phyloP scores from a whole-genome alignment of 2,797 vertebrate genomes.

The Acropternis orthonyx region DNA sequence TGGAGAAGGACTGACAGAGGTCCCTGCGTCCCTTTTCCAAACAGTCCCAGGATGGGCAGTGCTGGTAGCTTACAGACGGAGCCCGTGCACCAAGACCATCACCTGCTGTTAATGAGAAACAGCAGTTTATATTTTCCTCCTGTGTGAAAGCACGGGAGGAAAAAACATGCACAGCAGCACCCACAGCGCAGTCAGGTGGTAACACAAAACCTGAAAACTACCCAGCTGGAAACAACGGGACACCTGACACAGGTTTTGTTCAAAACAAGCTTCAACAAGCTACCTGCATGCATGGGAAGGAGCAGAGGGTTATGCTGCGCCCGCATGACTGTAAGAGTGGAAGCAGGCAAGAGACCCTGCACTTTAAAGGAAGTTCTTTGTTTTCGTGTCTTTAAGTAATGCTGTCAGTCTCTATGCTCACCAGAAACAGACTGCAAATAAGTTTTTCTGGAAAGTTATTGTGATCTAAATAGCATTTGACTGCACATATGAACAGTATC shows the following conservation, averaged over 20 bases:
- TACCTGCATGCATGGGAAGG: neutral
- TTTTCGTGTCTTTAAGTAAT: neutral
- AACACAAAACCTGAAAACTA: neutral
- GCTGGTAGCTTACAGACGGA: neutral
- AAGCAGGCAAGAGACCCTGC: neutral
- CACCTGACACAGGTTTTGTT: neutral
- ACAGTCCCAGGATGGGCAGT: neutral
- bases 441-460: neutral
- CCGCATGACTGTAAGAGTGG: neutral
- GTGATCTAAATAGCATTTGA: neutral
- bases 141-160: rapidly evolving
- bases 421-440: neutral
- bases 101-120: neutral
- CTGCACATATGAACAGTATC: neutral
- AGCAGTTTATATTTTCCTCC: neutral
- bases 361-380: neutral
- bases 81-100: neutral
- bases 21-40: rapidly evolving
- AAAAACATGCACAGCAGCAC: neutral
- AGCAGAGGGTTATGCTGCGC: neutral
- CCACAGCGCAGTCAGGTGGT: neutral
- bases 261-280: neutral
- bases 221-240: neutral
- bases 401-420: neutral
- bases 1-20: neutral